Conservation (phyloP, 2,113 vertebrate species). For the Anarhynchus alexandrinus region DNA sequence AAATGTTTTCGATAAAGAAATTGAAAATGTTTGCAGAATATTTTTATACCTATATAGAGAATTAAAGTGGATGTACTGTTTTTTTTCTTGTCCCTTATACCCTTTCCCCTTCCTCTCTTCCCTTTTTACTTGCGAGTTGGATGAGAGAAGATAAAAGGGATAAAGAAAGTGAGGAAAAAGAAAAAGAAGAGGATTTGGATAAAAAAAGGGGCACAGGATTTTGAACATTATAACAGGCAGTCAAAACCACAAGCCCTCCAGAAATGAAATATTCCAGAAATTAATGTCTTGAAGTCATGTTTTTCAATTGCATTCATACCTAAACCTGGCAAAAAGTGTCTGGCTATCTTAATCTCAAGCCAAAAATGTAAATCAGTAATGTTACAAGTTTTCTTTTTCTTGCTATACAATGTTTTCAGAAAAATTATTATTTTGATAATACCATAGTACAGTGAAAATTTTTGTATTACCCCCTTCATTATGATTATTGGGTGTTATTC, state of each 20-base stretch:
- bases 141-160: not conserved
- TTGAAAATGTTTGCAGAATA: constrained; percentile 8
- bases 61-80: not conserved
- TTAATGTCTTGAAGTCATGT: not conserved
- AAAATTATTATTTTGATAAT: not conserved
- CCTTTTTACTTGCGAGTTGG: not conserved
- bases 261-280: not conserved
- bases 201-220: not conserved
- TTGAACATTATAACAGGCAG: not conserved
- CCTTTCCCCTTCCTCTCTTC: not conserved
- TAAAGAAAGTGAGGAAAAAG: not conserved
- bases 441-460: not conserved
- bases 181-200: not conserved
- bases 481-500: not conserved
- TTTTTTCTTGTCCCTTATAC: not conserved
- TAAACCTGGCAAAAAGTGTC: not conserved
- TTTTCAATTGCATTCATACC: not conserved
- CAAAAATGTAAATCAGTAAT: not conserved
- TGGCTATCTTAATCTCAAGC: not conserved
- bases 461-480: not conserved
- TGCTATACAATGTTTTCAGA: not conserved
- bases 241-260: not conserved
- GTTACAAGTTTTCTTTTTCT: not conserved
- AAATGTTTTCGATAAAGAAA: not conserved
- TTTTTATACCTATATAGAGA: not conserved